Conservation (phyloP, 2,113 vertebrate genomes). For the Lophotis ruficrista region DNA sequence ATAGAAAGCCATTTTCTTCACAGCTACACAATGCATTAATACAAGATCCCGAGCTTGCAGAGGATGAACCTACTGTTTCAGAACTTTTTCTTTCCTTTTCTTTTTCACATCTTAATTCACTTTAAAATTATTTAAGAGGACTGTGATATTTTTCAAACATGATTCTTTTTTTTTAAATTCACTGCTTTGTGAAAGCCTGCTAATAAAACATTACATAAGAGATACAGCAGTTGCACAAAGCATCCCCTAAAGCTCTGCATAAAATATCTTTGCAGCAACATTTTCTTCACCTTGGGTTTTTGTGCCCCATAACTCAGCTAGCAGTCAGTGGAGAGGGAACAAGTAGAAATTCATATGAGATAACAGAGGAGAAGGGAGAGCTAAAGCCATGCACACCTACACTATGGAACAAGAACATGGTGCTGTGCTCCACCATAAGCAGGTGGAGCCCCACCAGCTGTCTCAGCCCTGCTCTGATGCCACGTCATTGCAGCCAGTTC, state of each 20-base stretch:
- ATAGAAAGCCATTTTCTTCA: constrained; percentile 54
- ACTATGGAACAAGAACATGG: not conserved
- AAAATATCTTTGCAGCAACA: not conserved
- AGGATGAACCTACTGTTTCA: not conserved
- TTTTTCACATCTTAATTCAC: not conserved
- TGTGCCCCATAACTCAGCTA: not conserved
- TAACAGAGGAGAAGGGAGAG: not conserved
- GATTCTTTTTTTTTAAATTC: not conserved
- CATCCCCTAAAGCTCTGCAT: not conserved
- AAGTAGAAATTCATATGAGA: not conserved
- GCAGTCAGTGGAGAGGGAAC: not conserved
- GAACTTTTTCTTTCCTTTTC: not conserved
- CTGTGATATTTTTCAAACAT: not conserved
- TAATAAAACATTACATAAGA: not conserved
- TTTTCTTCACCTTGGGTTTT: not conserved
- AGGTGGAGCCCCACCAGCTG: not conserved
- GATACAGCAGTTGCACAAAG: not conserved
- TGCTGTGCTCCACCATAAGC: not conserved
- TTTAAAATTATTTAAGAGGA: not conserved
- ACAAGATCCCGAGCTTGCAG: not conserved
- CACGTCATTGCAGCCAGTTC: not conserved
- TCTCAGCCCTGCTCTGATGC: not conserved
- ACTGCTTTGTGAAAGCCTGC: not conserved
- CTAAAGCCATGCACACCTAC: not conserved
- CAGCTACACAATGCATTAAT: not conserved